Evolutionary conservation across 2,797 vertebrate genomes (phyloP), one percentile per base, ranked within the genome.

Genomic region (Hapalemur alaotrensis): DNA sequence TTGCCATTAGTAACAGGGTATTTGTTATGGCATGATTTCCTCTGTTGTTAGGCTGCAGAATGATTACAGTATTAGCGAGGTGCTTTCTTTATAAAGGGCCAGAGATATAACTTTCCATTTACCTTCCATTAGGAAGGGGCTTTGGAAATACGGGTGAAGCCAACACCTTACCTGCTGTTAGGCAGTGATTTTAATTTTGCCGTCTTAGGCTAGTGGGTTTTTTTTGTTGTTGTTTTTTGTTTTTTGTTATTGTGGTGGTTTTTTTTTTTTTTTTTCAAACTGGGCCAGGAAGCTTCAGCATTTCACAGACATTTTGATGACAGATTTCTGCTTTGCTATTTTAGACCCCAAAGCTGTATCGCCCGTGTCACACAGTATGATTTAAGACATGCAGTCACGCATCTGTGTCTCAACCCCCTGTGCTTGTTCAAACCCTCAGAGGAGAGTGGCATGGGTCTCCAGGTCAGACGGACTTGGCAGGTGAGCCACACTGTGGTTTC

Each of bases 1-100:
- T 99, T 99, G 99, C 99, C 98, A 98, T 99, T 99, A 99, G 99
- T 99, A 99, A 99, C 98, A 98, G 98, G 98, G 98, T 98, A 99
- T 99, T 98, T 99, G 98, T 98, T 98, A 98, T 98, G 98, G 98
- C 98, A 98, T 98, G 98, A 98, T 99, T 99, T 99, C 98, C 99
- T 98, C 98, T 98, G 98, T 98, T 98, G 98, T 98, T 98, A 98
- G 98, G 98, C 98, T 98, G 98, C 98, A 97, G 98, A 98, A 98
- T 98, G 99, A 98, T 98, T 98, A 98, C 98, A 98, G 98, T 98
- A 98, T 99, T 98, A 98, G 98, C 90, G 96, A 98, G 98, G 98
- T 98, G 98, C 98, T 98, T 98, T 98, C 98, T 98, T 98, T 98
- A 98, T 97, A 98, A 98, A 98, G 97, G 97, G 96, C 98, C 97